A percentile compares a stretch with the other conserved stretches of the same genome.
Evolutionary conservation across 2,113 vertebrate genomes (phyloP).

Genomic region (Dascyllus trimaculatus): DNA sequence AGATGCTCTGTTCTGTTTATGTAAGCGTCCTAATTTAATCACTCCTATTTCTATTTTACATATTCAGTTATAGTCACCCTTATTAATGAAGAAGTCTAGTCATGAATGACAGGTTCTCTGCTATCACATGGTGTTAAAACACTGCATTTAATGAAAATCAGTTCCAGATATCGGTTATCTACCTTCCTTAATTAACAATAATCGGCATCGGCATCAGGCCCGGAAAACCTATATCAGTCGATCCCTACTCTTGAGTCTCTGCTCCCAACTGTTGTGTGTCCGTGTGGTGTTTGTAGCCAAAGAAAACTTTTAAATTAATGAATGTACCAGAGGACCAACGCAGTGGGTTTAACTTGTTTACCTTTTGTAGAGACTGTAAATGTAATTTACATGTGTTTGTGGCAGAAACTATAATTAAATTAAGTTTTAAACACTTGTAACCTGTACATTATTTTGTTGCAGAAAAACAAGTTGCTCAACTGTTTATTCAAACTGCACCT

Average conservation of each 20-base stretch:
- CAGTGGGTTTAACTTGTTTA: constrained; percentile 46
- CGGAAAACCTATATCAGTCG: too few species aligned
- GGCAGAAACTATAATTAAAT: constrained; percentile 55
- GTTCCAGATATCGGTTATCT: too few species aligned
- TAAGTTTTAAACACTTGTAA: constrained; percentile 13
- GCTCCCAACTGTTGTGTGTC: constrained; percentile 31
- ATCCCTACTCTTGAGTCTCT: constrained; percentile 2
- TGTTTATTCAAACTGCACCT: constrained; percentile 1
- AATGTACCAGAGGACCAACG: constrained; percentile 24
- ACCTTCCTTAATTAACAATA: too few species aligned
- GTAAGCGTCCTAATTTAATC: too few species aligned
- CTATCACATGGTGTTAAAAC: too few species aligned
- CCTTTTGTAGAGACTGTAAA: constrained; percentile 38
- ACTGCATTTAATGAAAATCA: too few species aligned
- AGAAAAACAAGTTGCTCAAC: background rate
- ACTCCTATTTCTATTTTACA: too few species aligned
- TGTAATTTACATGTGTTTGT: constrained; percentile 49
- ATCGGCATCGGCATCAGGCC: too few species aligned
- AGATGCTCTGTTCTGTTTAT: too few species aligned
- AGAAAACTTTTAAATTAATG: constrained; percentile 43
- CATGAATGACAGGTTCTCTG: too few species aligned
- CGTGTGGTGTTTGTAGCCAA: constrained; percentile 61
- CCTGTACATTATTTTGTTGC: constrained; percentile 3
- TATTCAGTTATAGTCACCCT: too few species aligned
- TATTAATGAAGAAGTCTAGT: too few species aligned